Base-by-base conservation (phyloP, 2,113 vertebrate species). In the Cheilinus undulatus region DNA sequence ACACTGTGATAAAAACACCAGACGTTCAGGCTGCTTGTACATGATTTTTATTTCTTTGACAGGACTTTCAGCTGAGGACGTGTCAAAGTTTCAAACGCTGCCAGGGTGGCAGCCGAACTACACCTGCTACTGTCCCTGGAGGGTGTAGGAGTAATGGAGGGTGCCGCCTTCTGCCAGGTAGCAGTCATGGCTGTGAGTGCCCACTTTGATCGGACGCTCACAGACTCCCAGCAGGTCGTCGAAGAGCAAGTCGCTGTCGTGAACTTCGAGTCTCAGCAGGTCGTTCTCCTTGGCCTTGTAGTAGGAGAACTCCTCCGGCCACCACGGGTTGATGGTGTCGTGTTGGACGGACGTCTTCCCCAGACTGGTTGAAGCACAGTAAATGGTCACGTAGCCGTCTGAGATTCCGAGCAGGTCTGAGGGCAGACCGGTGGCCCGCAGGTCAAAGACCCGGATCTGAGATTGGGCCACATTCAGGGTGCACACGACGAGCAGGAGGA, bases 141-240 rank as follows among this genome's bases (percentile, higher is more conserved):
- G 74, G 8, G 63, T 78, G 53, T 86, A 88, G 68, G 68, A 17
- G 23, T 84, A 88, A 38, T 71, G 43, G 42, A 88, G 57, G 14
- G 22, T 65, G 11, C 83, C 83, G 0, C 80, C 83, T 60, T 80
- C 42, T 28, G 82, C 3, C 34, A 88, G 57, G 36, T 17, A 76
- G 45, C 86, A 88, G 40, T 82, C 54, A 1, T 72, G 62, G 1
- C 24, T 0, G 5, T 82, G 52, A 20, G 72, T 86, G 14, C 81
- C 83, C 3, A 1, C 0, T 15, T 82, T 66, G 34, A 88, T 48
- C 26, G 30, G 63, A 5, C 68, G 30, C 56, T 82, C 34, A 28
- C 81, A 88, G 49, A 59, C 53, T 24, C 86, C 86, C 24, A 88
- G 14, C 51, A 78, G 60, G 58, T 84, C 78, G 11, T 88, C 73